Conservation (phyloP, 2,113 vertebrate species). For the Pterophyllum scalare region DNA sequence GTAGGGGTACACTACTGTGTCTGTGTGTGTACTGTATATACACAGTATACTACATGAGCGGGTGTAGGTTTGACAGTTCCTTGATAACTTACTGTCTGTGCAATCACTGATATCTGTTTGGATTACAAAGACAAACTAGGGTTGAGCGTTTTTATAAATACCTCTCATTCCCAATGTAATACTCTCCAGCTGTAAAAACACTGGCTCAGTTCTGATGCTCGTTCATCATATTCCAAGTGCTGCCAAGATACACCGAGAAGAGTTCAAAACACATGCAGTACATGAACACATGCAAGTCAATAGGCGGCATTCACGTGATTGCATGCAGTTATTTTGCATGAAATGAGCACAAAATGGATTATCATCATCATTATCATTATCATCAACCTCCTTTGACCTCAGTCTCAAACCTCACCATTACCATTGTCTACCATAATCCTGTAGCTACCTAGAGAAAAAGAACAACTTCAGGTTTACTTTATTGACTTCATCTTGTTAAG, state of each 20-base stretch:
- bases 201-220: conserved; percentile 33
- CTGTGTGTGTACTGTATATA: neutral
- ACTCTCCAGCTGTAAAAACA: conserved; percentile 71
- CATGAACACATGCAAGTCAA: neutral
- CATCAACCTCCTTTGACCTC: neutral
- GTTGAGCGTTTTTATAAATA: conserved; percentile 58
- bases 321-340: neutral
- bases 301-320: neutral
- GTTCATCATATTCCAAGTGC: conserved; percentile 45
- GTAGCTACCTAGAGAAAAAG: neutral
- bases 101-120: conserved; percentile 34
- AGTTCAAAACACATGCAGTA: conserved; percentile 18
- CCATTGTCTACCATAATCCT: neutral
- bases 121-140: conserved; percentile 46
- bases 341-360: neutral
- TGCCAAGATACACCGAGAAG: conserved; percentile 58
- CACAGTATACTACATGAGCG: neutral
- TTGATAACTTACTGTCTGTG: neutral
- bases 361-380: neutral
- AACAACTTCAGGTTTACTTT: neutral
- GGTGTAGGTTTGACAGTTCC: neutral
- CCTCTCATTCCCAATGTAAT: conserved; percentile 55
- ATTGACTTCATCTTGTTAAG: too few relatives aligned
- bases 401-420: neutral
- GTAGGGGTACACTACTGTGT: neutral